These are phyloP conservation scores for Cantharis rufa DNA, from an alignment of 2,888 invertebrate genomes.

Conservation along the genomic window DNA sequence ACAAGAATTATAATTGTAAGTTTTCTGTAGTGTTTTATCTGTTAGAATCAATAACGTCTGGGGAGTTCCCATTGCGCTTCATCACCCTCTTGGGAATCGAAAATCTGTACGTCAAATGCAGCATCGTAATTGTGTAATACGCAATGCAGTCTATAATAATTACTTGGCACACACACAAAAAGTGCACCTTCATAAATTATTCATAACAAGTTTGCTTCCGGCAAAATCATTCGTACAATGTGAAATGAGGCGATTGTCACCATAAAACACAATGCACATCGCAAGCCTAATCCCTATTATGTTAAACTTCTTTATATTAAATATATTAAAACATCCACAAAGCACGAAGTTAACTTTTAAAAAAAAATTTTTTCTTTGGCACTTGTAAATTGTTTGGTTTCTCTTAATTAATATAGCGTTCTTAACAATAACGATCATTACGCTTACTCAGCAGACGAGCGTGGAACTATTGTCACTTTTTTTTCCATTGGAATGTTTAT, in stretches of 20 bases:
- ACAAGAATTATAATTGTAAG: constrained; percentile 13
- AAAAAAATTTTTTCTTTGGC: not conserved
- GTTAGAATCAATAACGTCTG: constrained; percentile 15
- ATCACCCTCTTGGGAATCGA: constrained; percentile 19
- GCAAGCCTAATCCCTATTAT: constrained; percentile 5
- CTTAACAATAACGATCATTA: not conserved
- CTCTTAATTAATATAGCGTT: not conserved
- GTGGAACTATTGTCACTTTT: not conserved
- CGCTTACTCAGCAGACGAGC: not conserved
- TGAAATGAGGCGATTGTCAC: constrained; percentile 18
- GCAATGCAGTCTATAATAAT: constrained; percentile 10
- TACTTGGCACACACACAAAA: constrained; percentile 10
- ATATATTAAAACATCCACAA: not conserved
- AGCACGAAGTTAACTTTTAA: not conserved
- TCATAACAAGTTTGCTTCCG: constrained; percentile 1
- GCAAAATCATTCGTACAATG: constrained; percentile 11
- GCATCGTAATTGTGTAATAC: constrained; percentile 12
- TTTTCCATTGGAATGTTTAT: not conserved
- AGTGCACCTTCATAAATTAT: constrained; percentile 15
- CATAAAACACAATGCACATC: constrained; percentile 5
- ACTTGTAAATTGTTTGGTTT: not conserved
- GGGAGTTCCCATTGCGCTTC: constrained; percentile 9
- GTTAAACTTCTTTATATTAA: not conserved
- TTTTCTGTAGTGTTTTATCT: constrained; percentile 17
- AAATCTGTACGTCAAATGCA: constrained; percentile 23